Evolutionary conservation across 2,797 vertebrate species (phyloP).

Genomic region (Acridotheres tristis): DNA sequence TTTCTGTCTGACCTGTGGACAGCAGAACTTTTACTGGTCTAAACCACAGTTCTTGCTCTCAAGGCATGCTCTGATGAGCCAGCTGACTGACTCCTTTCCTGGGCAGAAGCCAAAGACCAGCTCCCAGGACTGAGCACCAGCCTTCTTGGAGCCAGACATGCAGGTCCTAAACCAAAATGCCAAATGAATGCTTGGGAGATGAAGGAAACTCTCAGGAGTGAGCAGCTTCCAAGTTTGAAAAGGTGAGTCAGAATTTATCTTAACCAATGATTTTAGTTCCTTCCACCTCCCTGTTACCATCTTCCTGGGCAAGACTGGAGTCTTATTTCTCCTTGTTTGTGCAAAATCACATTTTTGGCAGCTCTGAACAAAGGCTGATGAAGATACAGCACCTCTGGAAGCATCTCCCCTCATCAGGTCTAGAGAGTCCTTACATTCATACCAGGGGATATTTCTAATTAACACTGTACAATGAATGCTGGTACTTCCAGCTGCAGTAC

Average conservation of each 20-base stretch:
- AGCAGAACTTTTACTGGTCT: not conserved
- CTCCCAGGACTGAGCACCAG: not conserved
- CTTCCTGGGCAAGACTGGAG: not conserved
- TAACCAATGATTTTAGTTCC: not conserved
- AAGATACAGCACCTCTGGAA: not conserved
- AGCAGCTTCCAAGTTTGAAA: not conserved
- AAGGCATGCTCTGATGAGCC: not conserved
- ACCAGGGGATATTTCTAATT: not conserved
- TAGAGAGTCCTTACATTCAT: not conserved
- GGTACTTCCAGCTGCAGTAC: not conserved
- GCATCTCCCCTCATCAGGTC: not conserved
- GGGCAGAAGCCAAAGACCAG: not conserved
- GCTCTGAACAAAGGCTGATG: not conserved
- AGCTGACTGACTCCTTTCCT: not conserved
- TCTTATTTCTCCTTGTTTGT: not conserved
- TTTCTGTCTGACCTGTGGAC: not conserved
- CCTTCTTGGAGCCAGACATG: rapidly evolving
- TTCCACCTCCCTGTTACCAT: not conserved
- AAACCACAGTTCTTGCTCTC: not conserved
- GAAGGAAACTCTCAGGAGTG: not conserved
- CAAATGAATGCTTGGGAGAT: not conserved
- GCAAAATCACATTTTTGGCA: not conserved
- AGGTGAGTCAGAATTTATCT: not conserved
- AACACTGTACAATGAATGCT: not conserved
- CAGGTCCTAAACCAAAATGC: not conserved